Conservation (phyloP, 1,140 invertebrate species). For the Reticulitermes speratus region DNA sequence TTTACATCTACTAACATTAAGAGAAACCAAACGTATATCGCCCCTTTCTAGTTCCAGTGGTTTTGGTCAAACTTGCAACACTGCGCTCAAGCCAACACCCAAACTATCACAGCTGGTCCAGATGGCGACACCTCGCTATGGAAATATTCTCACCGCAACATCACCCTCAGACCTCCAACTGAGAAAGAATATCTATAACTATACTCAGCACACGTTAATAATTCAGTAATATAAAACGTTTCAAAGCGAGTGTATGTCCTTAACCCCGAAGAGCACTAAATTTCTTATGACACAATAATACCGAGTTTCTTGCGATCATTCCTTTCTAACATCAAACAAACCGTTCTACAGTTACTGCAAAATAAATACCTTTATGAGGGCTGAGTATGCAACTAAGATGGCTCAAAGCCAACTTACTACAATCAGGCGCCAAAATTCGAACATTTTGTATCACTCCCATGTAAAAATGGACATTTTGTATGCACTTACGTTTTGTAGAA, state of each 20-base stretch:
- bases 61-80: background rate
- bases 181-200: background rate
- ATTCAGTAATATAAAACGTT: background rate
- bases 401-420: background rate
- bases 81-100: background rate
- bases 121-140: background rate
- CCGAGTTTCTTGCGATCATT: background rate
- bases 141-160: background rate
- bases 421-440: background rate
- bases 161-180: background rate
- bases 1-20: no score
- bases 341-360: background rate
- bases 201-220: background rate
- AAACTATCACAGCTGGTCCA: constrained; percentile 4
- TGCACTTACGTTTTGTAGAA: background rate
- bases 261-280: no score
- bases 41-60: background rate
- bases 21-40: background rate
- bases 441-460: background rate
- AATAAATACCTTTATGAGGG: background rate
- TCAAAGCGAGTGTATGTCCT: background rate
- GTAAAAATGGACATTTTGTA: background rate
- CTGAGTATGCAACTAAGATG: background rate
- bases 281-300: no score
- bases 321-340: background rate